Conservation (phyloP, 2,113 vertebrate genomes). For the Entomyzon cyanotis region DNA sequence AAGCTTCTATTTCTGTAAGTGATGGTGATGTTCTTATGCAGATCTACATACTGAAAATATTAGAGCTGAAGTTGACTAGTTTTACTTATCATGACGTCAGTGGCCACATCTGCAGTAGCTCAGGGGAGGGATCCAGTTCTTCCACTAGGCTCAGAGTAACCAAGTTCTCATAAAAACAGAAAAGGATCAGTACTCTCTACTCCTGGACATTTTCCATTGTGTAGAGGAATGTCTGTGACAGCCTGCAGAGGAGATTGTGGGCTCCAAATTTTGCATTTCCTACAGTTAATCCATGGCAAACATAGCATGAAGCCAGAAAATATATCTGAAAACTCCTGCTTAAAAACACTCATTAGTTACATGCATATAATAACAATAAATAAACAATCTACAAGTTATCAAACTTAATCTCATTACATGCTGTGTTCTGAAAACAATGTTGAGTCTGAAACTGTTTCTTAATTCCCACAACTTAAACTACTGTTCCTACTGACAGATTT, state of each 20-base stretch:
- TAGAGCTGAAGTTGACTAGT: background rate
- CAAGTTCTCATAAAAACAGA: background rate
- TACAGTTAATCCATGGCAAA: background rate
- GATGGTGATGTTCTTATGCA: background rate
- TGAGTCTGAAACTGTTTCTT: background rate
- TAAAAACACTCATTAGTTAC: background rate
- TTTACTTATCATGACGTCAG: background rate
- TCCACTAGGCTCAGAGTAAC: background rate
- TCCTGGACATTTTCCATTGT: background rate
- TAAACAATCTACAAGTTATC: background rate
- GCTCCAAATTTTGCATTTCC: background rate
- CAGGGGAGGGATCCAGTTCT: background rate
- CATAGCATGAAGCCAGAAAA: background rate
- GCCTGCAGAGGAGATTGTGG: background rate
- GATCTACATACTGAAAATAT: background rate
- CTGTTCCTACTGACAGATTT: background rate
- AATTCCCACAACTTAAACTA: background rate
- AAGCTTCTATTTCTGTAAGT: background rate
- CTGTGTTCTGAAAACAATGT: background rate
- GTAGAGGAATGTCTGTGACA: background rate
- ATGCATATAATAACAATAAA: background rate
- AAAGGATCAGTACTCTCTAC: background rate
- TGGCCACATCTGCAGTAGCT: background rate
- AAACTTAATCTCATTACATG: background rate
- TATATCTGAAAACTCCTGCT: background rate